A percentile compares a stretch with the other conserved stretches of the same genome.
These are phyloP conservation scores for Popillia japonica DNA, from an alignment of 1,140 invertebrate species.

Conservation along the genomic window DNA sequence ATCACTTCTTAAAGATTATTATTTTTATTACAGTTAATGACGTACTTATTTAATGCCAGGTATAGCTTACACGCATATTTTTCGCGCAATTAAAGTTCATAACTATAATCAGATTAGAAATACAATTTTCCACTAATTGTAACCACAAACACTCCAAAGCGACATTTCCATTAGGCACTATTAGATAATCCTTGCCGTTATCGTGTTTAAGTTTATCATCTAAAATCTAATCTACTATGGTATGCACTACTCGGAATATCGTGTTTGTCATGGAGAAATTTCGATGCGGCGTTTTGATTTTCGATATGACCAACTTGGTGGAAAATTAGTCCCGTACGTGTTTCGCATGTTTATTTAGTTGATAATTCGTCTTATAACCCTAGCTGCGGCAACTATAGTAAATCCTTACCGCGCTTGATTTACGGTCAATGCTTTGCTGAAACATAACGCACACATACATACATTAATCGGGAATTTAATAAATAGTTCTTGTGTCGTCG, in stretches of 20 bases:
- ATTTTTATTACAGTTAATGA: too few relatives aligned
- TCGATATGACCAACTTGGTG: not conserved
- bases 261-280: not conserved
- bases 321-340: not conserved
- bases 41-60: too few relatives aligned
- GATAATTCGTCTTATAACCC: not conserved
- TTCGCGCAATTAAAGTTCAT: too few relatives aligned
- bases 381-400: not conserved
- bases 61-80: too few relatives aligned
- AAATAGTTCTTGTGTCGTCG: not conserved
- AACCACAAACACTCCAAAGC: too few relatives aligned
- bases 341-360: not conserved
- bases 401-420: not conserved
- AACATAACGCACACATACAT: not conserved
- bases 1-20: too few relatives aligned
- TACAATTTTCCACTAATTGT: too few relatives aligned
- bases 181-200: too few relatives aligned
- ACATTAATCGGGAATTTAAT: not conserved
- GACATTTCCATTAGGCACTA: too few relatives aligned
- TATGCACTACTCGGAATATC: not conserved
- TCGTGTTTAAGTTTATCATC: too few relatives aligned
- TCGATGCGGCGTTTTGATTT: not conserved
- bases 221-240: not conserved
- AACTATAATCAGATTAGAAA: too few relatives aligned
- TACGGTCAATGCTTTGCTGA: not conserved